Base-by-base conservation (phyloP, 2,797 vertebrate genomes). In the Enteromius radiatus region DNA sequence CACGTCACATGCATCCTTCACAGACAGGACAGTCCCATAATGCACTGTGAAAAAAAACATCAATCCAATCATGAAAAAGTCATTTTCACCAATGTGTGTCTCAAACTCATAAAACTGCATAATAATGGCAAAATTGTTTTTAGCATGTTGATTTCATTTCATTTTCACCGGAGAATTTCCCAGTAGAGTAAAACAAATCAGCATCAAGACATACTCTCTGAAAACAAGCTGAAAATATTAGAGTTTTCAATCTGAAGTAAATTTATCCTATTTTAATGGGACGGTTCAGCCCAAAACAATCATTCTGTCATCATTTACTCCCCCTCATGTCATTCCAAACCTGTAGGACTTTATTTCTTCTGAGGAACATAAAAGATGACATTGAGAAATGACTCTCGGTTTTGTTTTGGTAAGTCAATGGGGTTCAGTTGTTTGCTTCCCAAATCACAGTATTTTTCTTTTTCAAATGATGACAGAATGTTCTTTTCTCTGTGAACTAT, bases 391-490 rank as follows among this genome's bases (percentile, higher is more conserved):
- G 14, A 14, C 59, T 31, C 59, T 15, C 12, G 6, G 59, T 7
- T 63, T 28, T 63, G 26, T 15, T 63, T 63, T 63, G 59, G 56
- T 3, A 63, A 63, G 59, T 63, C 59, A 63, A 31, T 63, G 59
- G 14, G 26, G 26, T 31, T 28, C 14, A 28, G 15, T 17, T 15
- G 26, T 63, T 28, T 31, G 26, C 12, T 63, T 61, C 59, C 59
- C 26, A 28, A 63, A 63, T 63, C 59, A 14, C 59, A 28, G 2
- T 28, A 5, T 31, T 28, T 7, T 17, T 17, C 14, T 7, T 63
- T 61, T 61, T 61, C 12, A 61, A 61, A 28, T 6, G 56, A 61
- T 61, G 56, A 61, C 23, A 6, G 23, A 28, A 14, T 28, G 23
- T 15, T 26, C n/a, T 12, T 61, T 61, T 61, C 26, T 6, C 23